Evolutionary conservation across 2,113 vertebrate genomes (phyloP), one percentile per base, ranked within the genome.

Genomic region (Myocastor coypus): DNA sequence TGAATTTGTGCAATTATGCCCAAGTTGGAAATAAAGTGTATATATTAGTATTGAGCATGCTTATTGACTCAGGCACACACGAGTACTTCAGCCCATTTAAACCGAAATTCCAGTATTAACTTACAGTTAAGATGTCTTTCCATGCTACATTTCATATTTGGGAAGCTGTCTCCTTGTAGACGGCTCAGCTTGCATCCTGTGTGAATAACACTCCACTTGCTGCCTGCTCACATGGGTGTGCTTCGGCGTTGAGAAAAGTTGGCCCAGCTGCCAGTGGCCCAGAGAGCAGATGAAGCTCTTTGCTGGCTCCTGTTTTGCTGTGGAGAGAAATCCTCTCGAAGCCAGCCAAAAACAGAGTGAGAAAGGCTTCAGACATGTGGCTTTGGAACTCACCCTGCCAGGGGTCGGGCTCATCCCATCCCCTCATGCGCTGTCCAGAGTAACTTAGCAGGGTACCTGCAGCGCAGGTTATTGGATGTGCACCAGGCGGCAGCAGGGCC

Each of bases 401-500:
- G 4, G 30, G 78, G 50, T 5, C 5, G 0, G 40, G 16, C 2
- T 22, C 19, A 28, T 52, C 9, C 17, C 9, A 14, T 28, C 14
- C 8, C 37, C 30, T 46, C 42, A 28, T 13, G 37, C 12, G 6
- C 3, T 22, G 22, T 34, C 52, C 26, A 3, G 55, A 22, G 16
- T 26, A 22, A 22, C 14, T 34, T 1, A 13, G 13, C 13, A 1
- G 0, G 13, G 17, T 16, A 20, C 46, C n/a, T 37, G 87, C 40
- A 32, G 13, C 64, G 4, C 40, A 7, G 11, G 40, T n/a, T 34
- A 5, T 28, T 55, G 57, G 3, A 9, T 55, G 32, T 34, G 22
- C 6, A 14, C 24, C 1, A 1, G 6, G 13, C 16, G 14, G 8
- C 16, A 0, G 32, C 13, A 34, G 22, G 24, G 0, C 22, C 59